Evolutionary conservation across 2,888 invertebrate species (phyloP).

Genomic region (Notocelia uddmanniana): DNA sequence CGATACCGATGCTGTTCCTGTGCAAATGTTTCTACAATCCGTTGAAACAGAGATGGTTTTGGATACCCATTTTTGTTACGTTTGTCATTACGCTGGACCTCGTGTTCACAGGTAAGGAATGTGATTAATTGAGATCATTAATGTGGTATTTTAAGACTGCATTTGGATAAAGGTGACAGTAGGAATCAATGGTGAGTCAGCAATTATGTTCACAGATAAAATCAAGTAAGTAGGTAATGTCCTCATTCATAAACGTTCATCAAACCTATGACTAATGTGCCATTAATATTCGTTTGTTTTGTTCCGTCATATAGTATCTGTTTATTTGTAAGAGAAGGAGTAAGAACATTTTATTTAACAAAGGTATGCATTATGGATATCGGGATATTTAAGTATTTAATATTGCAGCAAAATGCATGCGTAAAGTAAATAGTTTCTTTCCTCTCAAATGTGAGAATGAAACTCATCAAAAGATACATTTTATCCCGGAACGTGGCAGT

Average conservation of each 20-base stretch:
- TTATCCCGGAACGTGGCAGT: slow-evolving; percentile 30
- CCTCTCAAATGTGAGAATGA: neutral
- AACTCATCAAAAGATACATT: slow-evolving; percentile 32
- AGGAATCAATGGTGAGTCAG: slow-evolving; percentile 11
- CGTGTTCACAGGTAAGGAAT: slow-evolving; percentile 79
- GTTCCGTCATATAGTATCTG: too few species aligned
- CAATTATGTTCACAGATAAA: neutral
- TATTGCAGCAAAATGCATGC: neutral
- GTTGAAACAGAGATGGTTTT: slow-evolving; percentile 71
- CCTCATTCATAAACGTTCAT: too few species aligned
- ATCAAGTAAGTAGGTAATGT: neutral
- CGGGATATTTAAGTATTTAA: neutral
- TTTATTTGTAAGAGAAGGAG: too few species aligned
- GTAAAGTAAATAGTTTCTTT: slow-evolving; percentile 13
- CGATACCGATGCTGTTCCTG: slow-evolving; percentile 67
- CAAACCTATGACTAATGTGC: too few species aligned
- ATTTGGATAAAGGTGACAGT: slow-evolving; percentile 5
- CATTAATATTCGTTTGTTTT: too few species aligned
- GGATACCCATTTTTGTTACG: slow-evolving; percentile 75
- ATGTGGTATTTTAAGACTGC: slow-evolving; percentile 7
- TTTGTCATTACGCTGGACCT: slow-evolving; percentile 80
- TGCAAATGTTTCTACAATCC: slow-evolving; percentile 74
- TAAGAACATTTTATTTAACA: too few species aligned
- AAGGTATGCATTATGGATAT: too few species aligned
- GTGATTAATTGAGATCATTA: slow-evolving; percentile 24